Percentiles rank a stretch among this genome's conserved stretches.
phyloP scores from a whole-genome alignment of 2,888 invertebrate species.

The Poecilus cupreus region DNA sequence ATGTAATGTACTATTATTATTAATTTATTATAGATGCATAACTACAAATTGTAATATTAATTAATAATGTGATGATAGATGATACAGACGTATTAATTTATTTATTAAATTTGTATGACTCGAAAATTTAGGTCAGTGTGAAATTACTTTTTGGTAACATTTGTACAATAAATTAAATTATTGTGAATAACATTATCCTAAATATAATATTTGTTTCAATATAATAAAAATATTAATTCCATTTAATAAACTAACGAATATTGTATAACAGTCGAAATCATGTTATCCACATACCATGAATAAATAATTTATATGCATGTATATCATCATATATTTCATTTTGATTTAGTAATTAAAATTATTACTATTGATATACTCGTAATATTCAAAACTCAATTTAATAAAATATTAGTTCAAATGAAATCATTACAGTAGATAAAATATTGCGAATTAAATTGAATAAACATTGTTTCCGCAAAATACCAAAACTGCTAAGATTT shows the following conservation, averaged over 20 bases:
- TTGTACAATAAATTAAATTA: constrained; percentile 5
- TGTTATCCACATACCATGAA: not conserved
- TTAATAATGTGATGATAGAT: too few relatives aligned
- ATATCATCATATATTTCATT: constrained; percentile 12
- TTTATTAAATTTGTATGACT: not conserved
- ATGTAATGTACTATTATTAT: too few relatives aligned
- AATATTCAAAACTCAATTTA: constrained; percentile 9
- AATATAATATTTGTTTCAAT: constrained; percentile 4
- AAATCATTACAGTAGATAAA: not conserved
- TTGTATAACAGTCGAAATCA: not conserved
- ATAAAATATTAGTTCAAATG: not conserved
- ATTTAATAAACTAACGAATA: constrained; percentile 1
- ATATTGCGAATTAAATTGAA: not conserved
- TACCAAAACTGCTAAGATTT: not conserved
- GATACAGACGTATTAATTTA: not conserved
- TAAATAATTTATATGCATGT: not conserved
- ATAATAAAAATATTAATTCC: constrained; percentile 15
- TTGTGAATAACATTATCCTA: not conserved
- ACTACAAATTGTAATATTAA: too few relatives aligned
- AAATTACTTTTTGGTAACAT: constrained; percentile 11
- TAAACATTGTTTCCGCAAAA: not conserved
- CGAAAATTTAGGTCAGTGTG: not conserved
- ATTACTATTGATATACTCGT: not conserved
- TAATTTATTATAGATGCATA: too few relatives aligned
- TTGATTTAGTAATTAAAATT: constrained; percentile 11